phyloP scores from a whole-genome alignment of 2,113 vertebrate genomes.

The Gasterosteus aculeatus region DNA sequence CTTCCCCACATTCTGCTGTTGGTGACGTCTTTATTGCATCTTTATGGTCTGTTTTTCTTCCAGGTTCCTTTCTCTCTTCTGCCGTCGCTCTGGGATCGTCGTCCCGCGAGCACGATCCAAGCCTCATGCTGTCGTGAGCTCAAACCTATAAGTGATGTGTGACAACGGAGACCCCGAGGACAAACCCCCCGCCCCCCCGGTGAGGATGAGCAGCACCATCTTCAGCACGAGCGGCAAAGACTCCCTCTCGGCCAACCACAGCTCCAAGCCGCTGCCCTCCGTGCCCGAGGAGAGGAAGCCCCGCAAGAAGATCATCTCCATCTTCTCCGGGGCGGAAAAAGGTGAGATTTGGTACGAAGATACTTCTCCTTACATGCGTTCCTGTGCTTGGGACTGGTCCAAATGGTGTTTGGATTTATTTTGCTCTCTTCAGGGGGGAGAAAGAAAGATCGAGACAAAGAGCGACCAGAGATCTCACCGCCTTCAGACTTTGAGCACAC shows the following conservation, averaged over 20 bases:
- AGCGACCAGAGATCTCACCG: slow-evolving; percentile 95
- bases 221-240: slow-evolving; percentile 90
- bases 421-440: slow-evolving; percentile 83
- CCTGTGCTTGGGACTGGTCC: neutral
- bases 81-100: slow-evolving; percentile 1
- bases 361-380: neutral
- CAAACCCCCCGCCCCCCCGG: slow-evolving; percentile 97
- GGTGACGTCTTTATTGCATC: neutral
- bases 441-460: slow-evolving; percentile 94
- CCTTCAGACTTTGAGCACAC: slow-evolving; percentile 98
- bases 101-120: slow-evolving; percentile 26
- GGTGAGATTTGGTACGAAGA: slow-evolving; percentile 68
- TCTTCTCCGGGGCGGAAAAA: slow-evolving; percentile 93
- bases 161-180: slow-evolving; percentile 97
- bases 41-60: slow-evolving; percentile 8
- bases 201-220: slow-evolving; percentile 93
- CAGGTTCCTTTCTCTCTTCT: slow-evolving; percentile 38
- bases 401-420: neutral
- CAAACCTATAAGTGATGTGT: slow-evolving; percentile 83
- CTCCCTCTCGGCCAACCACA: slow-evolving; percentile 89
- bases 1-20: neutral
- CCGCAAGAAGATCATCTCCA: slow-evolving; percentile 96
- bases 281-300: slow-evolving; percentile 96
- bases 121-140: slow-evolving; percentile 61
- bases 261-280: slow-evolving; percentile 93